These are phyloP conservation scores for Emydura subglobosa DNA, from an alignment of 2,113 vertebrate genomes.

Conservation along the genomic window DNA sequence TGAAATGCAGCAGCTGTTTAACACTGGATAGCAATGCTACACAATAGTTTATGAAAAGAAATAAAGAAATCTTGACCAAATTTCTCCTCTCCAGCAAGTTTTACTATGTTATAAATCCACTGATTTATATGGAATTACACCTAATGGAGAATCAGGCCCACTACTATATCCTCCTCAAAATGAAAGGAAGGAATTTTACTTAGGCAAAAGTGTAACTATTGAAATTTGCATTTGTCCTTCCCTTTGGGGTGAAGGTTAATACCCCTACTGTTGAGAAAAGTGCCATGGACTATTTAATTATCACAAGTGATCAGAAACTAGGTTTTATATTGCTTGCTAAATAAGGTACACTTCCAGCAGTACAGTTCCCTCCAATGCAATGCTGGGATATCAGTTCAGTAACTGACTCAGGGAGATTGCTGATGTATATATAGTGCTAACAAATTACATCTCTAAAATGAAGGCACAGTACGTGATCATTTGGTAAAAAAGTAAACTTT, in stretches of 20 bases:
- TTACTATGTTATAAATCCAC: not conserved
- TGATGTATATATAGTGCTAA: not conserved
- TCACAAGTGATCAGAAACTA: not conserved
- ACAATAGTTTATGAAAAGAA: not conserved
- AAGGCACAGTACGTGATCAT: not conserved
- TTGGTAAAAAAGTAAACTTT: not conserved
- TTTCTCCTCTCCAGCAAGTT: not conserved
- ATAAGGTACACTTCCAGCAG: not conserved
- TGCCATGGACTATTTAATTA: not conserved
- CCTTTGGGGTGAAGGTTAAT: not conserved
- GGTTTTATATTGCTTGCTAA: constrained; percentile 12
- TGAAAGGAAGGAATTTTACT: not conserved
- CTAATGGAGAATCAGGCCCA: constrained; percentile 1
- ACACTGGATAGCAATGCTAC: not conserved
- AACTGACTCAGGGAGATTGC: not conserved
- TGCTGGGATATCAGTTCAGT: not conserved
- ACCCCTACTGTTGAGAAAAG: not conserved
- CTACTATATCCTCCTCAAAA: not conserved
- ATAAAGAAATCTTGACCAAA: not conserved
- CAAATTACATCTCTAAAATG: constrained; percentile 1
- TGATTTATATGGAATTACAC: not conserved
- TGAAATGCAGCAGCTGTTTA: not conserved
- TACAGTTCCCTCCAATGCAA: not conserved
- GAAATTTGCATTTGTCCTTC: not conserved
- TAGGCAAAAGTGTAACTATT: not conserved